A percentile compares a stretch with the other conserved stretches of the same genome.
Conservation (phyloP, 30 jellyfish, hydroid and myxozoan genomes). For the Calvadosia cruxmelitensis region DNA sequence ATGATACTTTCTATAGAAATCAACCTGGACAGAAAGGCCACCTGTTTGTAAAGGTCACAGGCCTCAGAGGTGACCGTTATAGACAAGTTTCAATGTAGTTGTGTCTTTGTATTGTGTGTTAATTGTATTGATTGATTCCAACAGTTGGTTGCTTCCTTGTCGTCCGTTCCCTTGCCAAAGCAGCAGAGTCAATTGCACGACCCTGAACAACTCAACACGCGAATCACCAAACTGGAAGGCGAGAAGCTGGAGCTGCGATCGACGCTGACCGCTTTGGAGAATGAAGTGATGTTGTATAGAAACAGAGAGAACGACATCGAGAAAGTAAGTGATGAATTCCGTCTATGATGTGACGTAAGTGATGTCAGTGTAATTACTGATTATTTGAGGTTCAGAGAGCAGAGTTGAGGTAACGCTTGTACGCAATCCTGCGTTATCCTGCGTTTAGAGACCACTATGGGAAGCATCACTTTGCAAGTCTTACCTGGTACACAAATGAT, state of each 20-base stretch:
- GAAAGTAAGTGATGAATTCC: too few species aligned
- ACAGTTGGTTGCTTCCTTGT: constrained; percentile 14
- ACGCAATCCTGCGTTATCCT: too few species aligned
- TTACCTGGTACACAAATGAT: too few species aligned
- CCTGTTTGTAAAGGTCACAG: neutral
- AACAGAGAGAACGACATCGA: constrained; percentile 45
- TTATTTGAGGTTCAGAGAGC: too few species aligned
- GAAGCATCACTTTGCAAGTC: too few species aligned
- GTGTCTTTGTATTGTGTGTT: too few species aligned
- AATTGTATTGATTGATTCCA: too few species aligned
- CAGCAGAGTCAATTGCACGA: constrained; percentile 27
- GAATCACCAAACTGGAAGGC: constrained; percentile 23
- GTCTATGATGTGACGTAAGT: too few species aligned
- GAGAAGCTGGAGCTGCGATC: constrained; percentile 51
- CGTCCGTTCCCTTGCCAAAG: constrained; percentile 32
- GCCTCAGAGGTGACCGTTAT: neutral
- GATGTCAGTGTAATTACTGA: too few species aligned
- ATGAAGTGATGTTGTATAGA: constrained; percentile 43
- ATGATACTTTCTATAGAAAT: too few species aligned
- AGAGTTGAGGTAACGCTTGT: too few species aligned
- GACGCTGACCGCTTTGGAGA: constrained; percentile 33
- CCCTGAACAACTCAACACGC: constrained; percentile 39
- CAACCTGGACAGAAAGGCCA: neutral
- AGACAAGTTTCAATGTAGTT: neutral
- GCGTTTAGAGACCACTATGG: too few species aligned